Evolutionary conservation across 2,888 invertebrate genomes (phyloP).

Genomic region (Diarsia rubi): DNA sequence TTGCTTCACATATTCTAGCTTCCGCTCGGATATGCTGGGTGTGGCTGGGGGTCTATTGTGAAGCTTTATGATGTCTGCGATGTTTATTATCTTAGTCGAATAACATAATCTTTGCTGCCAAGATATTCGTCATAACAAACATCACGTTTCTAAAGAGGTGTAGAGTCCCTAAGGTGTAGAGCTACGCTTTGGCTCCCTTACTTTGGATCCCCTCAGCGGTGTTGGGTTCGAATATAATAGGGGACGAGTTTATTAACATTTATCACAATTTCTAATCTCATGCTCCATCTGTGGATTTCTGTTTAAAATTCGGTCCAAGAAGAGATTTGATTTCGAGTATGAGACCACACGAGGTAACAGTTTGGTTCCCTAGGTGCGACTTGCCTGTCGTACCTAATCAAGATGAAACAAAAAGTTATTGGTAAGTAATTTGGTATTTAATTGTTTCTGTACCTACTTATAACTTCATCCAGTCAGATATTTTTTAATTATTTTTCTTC

Average conservation of each 20-base stretch:
- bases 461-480: too few relatives aligned
- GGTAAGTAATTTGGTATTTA: background rate
- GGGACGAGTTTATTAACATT: slow-evolving; percentile 42
- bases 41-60: slow-evolving; percentile 60
- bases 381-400: background rate
- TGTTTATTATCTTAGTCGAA: slow-evolving; percentile 13
- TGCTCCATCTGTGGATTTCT: slow-evolving; percentile 37
- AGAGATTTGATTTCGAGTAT: slow-evolving; percentile 6
- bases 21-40: slow-evolving; percentile 72
- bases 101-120: slow-evolving; percentile 2
- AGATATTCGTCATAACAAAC: slow-evolving; percentile 28
- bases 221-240: slow-evolving; percentile 20
- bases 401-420: background rate
- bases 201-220: slow-evolving; percentile 13
- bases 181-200: slow-evolving; percentile 24
- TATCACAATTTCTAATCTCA: slow-evolving; percentile 36
- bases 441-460: too few relatives aligned
- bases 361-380: background rate
- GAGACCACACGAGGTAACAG: background rate
- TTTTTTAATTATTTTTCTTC: background rate
- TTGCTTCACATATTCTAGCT: slow-evolving; percentile 76
- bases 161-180: slow-evolving; percentile 34
- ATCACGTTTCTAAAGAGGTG: slow-evolving; percentile 16
- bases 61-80: slow-evolving; percentile 27
- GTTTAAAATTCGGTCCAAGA: slow-evolving; percentile 11